These are phyloP conservation scores for Acleris holmiana DNA, from an alignment of 2,888 invertebrate genomes.

Conservation along the genomic window DNA sequence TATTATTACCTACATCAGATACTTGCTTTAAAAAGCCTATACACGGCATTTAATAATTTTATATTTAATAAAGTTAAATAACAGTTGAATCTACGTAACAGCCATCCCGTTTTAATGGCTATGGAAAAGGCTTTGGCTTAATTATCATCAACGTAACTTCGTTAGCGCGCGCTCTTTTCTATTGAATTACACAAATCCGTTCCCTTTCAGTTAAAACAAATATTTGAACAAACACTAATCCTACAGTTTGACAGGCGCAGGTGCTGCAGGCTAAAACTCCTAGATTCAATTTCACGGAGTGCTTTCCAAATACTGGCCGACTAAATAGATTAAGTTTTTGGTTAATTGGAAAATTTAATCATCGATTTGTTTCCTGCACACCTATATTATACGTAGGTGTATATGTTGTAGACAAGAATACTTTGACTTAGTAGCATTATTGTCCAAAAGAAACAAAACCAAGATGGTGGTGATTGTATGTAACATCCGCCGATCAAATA, in stretches of 20 bases:
- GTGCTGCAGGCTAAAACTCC: constrained; percentile 9
- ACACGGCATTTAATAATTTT: not conserved
- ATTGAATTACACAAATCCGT: constrained; percentile 47
- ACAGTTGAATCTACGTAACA: constrained; percentile 23
- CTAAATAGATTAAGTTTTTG: constrained; percentile 23
- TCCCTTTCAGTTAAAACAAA: constrained; percentile 40
- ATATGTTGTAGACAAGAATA: too few relatives aligned
- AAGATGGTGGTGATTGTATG: too few relatives aligned
- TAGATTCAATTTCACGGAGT: constrained; percentile 6
- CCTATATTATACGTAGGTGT: not conserved
- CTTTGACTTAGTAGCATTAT: too few relatives aligned
- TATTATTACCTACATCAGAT: not conserved
- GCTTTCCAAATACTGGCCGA: constrained; percentile 10
- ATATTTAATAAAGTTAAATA: too few relatives aligned
- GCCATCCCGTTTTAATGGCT: constrained; percentile 21
- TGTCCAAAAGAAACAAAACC: too few relatives aligned
- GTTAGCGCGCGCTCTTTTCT: constrained; percentile 48
- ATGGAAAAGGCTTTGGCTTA: constrained; percentile 40
- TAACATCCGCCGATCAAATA: too few relatives aligned
- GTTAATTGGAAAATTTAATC: constrained; percentile 20
- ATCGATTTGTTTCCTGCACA: not conserved
- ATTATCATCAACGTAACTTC: constrained; percentile 51
- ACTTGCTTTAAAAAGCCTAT: not conserved
- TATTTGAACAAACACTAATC: constrained; percentile 28
- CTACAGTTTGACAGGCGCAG: constrained; percentile 17